phyloP scores from a whole-genome alignment of 2,797 vertebrate genomes.

The Urocyon cinereoargenteus region DNA sequence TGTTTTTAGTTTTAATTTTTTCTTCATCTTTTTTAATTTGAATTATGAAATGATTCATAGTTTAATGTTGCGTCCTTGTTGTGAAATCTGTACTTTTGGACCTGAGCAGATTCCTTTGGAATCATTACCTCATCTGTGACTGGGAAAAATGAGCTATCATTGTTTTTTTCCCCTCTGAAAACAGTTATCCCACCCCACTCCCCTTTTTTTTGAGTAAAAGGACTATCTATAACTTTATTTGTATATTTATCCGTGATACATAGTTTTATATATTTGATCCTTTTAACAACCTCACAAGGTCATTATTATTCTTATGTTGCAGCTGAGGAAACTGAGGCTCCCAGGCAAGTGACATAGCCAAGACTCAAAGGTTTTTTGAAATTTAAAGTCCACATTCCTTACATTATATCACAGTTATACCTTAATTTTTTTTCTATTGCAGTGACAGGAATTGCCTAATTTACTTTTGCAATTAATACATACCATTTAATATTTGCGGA shows the following conservation, averaged over 20 bases:
- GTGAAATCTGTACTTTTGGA: slow-evolving; percentile 76
- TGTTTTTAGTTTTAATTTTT: slow-evolving; percentile 72
- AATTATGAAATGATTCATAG: slow-evolving; percentile 71
- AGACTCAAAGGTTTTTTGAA: slow-evolving; percentile 35
- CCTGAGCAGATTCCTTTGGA: slow-evolving; percentile 40
- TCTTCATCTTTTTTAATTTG: slow-evolving; percentile 52
- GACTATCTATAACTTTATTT: slow-evolving; percentile 50
- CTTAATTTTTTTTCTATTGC: neutral
- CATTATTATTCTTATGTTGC: slow-evolving; percentile 2
- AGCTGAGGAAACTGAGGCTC: slow-evolving; percentile 31
- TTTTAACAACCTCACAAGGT: neutral
- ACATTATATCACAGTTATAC: neutral
- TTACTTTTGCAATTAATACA: slow-evolving; percentile 44
- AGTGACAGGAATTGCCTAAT: slow-evolving; percentile 19
- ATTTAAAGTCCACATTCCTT: slow-evolving; percentile 41
- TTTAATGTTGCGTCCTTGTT: slow-evolving; percentile 63
- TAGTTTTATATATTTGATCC: slow-evolving; percentile 51
- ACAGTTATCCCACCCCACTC: neutral
- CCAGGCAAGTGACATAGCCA: slow-evolving; percentile 4
- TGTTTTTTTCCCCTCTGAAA: neutral
- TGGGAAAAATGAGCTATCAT: slow-evolving; percentile 53
- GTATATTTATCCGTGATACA: neutral
- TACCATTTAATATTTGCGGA: neutral
- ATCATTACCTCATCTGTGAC: slow-evolving; percentile 60
- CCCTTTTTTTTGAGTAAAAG: slow-evolving; percentile 1